Evolutionary conservation across 2,797 vertebrate species (phyloP).

Genomic region (Channallabes apus): DNA sequence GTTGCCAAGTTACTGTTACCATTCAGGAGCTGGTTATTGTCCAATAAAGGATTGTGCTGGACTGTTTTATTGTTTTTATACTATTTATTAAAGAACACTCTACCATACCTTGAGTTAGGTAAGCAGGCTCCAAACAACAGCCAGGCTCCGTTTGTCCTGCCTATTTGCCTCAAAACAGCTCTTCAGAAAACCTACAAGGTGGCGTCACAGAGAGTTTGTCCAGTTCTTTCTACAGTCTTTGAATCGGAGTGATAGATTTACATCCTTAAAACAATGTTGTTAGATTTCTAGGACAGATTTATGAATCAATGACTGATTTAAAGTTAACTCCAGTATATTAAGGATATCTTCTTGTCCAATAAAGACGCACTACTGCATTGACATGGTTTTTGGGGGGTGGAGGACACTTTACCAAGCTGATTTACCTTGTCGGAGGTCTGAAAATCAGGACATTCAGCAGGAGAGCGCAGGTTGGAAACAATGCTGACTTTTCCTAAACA

Average conservation of each 20-base stretch:
- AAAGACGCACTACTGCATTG: not conserved
- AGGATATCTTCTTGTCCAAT: not conserved
- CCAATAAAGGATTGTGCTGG: not conserved
- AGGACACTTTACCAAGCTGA: not conserved
- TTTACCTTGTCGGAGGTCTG: not conserved
- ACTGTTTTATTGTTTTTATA: not conserved
- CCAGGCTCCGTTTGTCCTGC: too few species aligned
- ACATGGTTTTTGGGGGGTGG: not conserved
- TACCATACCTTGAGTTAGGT: too few species aligned
- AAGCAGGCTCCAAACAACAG: too few species aligned
- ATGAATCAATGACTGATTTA: not conserved
- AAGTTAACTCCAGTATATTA: not conserved
- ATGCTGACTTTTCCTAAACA: not conserved
- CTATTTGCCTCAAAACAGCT: too few species aligned
- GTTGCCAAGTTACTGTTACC: not conserved
- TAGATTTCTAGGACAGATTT: not conserved
- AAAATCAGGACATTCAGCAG: slow-evolving; percentile 1
- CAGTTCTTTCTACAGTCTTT: not conserved
- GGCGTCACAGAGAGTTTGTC: too few species aligned
- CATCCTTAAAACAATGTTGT: not conserved
- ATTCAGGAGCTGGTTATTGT: not conserved
- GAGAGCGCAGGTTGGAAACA: not conserved
- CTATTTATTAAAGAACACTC: not conserved
- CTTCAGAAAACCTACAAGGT: too few species aligned
- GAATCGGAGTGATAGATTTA: not conserved